These are phyloP conservation scores for Mesitornis unicolor DNA, from an alignment of 2,113 vertebrate genomes.

Conservation along the genomic window DNA sequence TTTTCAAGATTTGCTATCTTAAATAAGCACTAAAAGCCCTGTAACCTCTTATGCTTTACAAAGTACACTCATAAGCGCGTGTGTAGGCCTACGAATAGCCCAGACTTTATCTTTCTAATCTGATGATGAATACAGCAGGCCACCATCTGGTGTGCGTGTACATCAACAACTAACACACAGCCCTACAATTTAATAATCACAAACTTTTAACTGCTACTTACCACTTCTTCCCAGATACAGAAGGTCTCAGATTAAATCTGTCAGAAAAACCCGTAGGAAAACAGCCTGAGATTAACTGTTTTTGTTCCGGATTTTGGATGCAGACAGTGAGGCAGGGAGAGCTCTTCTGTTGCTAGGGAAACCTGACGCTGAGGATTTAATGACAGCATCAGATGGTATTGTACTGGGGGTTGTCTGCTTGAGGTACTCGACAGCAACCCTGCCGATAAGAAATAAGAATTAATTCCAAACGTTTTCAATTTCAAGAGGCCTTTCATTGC, in stretches of 20 bases:
- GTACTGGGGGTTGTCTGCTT: conserved; percentile 9
- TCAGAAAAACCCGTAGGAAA: neutral
- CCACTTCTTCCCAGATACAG: conserved; percentile 28
- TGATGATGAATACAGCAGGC: conserved; percentile 66
- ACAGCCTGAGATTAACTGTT: conserved; percentile 1
- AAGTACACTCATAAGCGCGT: conserved; percentile 26
- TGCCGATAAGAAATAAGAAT: neutral
- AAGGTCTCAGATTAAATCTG: neutral
- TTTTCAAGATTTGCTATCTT: neutral
- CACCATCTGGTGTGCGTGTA: conserved; percentile 76
- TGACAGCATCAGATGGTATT: conserved; percentile 43
- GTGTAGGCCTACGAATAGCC: conserved; percentile 59
- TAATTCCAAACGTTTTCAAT: neutral
- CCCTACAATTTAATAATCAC: conserved; percentile 47
- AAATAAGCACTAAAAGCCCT: conserved; percentile 1
- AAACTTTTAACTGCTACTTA: conserved; percentile 50
- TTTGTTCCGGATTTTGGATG: conserved; percentile 1
- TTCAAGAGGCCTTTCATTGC: neutral
- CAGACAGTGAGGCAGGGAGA: conserved; percentile 18
- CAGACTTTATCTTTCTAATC: conserved; percentile 84
- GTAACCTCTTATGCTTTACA: neutral
- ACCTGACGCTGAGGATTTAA: conserved; percentile 68
- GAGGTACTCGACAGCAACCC: neutral
- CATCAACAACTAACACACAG: conserved; percentile 22
- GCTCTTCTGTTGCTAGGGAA: conserved; percentile 72